Evolutionary conservation across 2,888 invertebrate species (phyloP).

Genomic region (Microdon myrmicae): DNA sequence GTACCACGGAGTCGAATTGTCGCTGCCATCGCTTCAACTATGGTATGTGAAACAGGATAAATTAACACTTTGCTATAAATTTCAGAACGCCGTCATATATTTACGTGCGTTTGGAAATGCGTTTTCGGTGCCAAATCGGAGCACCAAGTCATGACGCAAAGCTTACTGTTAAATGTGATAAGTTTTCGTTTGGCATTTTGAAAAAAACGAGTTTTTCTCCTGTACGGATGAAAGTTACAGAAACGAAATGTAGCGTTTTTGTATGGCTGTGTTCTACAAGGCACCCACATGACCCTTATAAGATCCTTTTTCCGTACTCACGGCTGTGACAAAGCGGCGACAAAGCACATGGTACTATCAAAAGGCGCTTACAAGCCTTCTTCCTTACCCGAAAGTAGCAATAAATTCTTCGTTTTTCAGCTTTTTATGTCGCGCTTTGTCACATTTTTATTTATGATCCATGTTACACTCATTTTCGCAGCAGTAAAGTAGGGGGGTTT

Average conservation of each 20-base stretch:
- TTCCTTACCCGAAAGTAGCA: constrained; percentile 43
- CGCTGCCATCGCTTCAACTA: constrained; percentile 12
- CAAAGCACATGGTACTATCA: constrained; percentile 37
- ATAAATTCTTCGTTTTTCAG: constrained; percentile 52
- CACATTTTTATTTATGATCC: constrained; percentile 53
- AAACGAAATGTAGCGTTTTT: too few species aligned
- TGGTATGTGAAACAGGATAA: constrained; percentile 46
- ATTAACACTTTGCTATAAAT: constrained; percentile 49
- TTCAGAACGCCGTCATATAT: constrained; percentile 38
- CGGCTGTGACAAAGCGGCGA: constrained; percentile 17
- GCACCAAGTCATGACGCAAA: constrained; percentile 23
- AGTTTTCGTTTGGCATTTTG: constrained; percentile 22
- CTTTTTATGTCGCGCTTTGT: constrained; percentile 53
- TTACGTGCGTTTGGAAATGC: constrained; percentile 41
- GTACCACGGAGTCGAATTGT: constrained; percentile 8
- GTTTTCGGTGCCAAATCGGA: constrained; percentile 14
- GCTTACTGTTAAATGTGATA: constrained; percentile 42
- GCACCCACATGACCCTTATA: constrained; percentile 41
- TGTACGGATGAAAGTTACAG: constrained; percentile 21
- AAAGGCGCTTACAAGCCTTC: constrained; percentile 45
- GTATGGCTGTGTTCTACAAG: too few species aligned
- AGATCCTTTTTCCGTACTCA: constrained; percentile 17
- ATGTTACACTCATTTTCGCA: constrained; percentile 50
- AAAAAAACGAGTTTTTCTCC: constrained; percentile 3
- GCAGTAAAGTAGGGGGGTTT: constrained; percentile 38